Percentiles rank a stretch among this genome's conserved stretches.
phyloP scores from a whole-genome alignment of 1,140 invertebrate genomes.

The Venustaconcha ellipsiformis region DNA sequence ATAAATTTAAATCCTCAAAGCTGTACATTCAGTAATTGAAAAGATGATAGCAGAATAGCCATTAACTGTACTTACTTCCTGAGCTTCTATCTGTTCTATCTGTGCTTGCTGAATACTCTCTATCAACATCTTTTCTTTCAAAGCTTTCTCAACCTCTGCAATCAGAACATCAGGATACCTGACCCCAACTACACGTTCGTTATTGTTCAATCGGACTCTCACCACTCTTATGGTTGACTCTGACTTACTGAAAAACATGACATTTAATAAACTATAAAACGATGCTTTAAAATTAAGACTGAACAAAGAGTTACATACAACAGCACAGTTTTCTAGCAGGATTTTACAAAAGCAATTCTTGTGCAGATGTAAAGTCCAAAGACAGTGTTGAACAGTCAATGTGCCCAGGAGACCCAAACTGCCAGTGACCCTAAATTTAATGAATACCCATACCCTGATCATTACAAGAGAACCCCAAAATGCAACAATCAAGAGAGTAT shows the following conservation, averaged over 20 bases:
- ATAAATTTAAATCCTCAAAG: no score
- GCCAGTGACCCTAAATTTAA: no score
- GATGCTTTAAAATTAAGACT: not conserved
- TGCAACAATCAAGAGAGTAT: no score
- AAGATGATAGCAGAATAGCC: not conserved
- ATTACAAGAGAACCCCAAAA: no score
- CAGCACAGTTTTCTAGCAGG: no score
- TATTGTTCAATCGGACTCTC: constrained; percentile 56
- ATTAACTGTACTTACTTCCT: not conserved
- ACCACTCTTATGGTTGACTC: constrained; percentile 62
- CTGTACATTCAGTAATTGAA: no score
- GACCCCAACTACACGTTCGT: constrained; percentile 62
- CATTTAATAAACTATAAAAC: not conserved
- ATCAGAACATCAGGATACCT: constrained; percentile 60
- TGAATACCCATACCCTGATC: no score
- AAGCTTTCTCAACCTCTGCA: constrained; percentile 52
- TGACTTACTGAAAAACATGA: constrained; percentile 49
- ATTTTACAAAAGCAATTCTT: not conserved
- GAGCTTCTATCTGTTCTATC: not conserved
- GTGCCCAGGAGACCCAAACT: no score
- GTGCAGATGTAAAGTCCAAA: no score
- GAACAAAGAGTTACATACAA: not conserved
- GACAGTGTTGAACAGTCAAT: no score
- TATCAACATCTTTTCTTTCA: constrained; percentile 43
- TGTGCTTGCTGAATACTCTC: constrained; percentile 3